phyloP scores from a whole-genome alignment of 2,113 vertebrate genomes.

The Gila orcuttii region DNA sequence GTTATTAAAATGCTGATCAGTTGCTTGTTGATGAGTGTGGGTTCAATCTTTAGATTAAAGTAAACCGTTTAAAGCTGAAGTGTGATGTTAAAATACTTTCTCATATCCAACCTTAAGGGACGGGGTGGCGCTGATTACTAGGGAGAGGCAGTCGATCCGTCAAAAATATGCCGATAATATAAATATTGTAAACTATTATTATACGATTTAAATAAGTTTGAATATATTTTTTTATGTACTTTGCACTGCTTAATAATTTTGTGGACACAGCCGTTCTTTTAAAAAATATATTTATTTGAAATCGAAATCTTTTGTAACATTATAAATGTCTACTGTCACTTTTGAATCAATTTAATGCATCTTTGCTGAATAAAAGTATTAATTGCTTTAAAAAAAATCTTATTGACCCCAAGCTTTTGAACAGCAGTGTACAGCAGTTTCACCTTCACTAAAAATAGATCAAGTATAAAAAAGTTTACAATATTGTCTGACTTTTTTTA shows the following conservation, averaged over 20 bases:
- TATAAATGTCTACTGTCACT: neutral
- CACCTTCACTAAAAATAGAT: neutral
- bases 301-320: neutral
- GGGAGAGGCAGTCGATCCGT: too few relatives aligned
- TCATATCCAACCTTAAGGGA: too few relatives aligned
- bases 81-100: too few relatives aligned
- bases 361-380: neutral
- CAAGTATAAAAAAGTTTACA: neutral
- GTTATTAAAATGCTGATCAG: neutral
- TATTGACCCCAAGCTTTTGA: neutral
- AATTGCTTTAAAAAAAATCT: neutral
- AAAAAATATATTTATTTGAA: too few relatives aligned
- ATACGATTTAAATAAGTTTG: too few relatives aligned
- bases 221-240: too few relatives aligned
- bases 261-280: too few relatives aligned
- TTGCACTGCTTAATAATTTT: too few relatives aligned
- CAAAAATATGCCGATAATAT: too few relatives aligned
- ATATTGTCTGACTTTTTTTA: neutral
- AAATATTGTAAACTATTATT: too few relatives aligned
- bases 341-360: neutral
- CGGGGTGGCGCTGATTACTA: too few relatives aligned
- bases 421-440: neutral
- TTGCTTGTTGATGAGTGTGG: neutral
- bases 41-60: neutral
- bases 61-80: neutral